Evolutionary conservation across 1,140 invertebrate species (phyloP).

Genomic region (Alviniconcha marisindica): DNA sequence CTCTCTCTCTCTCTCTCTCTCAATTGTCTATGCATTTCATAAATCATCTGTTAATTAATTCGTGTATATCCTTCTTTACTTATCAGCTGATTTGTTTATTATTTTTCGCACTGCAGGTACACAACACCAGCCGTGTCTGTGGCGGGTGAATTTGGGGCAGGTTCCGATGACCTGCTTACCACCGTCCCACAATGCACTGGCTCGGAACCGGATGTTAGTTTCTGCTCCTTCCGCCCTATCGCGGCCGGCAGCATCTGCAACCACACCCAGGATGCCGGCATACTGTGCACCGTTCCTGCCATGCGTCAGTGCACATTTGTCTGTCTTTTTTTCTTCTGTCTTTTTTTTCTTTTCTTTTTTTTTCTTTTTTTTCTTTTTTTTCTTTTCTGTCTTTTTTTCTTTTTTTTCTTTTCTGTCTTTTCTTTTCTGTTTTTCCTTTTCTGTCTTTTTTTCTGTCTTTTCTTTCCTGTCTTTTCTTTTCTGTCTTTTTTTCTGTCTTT

Average conservation of each 20-base stretch:
- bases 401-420: not conserved
- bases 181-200: slow-evolving; percentile 8
- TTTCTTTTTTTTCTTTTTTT: not conserved
- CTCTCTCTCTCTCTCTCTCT: not conserved
- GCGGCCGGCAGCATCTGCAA: slow-evolving; percentile 4
- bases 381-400: not conserved
- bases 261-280: slow-evolving; percentile 8
- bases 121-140: not conserved
- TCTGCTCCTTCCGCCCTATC: not conserved
- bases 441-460: not conserved
- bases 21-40: too few relatives aligned
- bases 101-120: not conserved
- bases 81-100: not conserved
- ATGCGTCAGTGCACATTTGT: not conserved
- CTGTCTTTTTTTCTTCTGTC: not conserved
- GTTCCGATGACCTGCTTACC: not conserved
- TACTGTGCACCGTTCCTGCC: not conserved
- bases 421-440: not conserved
- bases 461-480: not conserved
- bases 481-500: not conserved
- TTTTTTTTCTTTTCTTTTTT: not conserved
- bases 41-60: too few relatives aligned
- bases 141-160: not conserved
- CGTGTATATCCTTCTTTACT: not conserved
- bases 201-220: not conserved